These are phyloP conservation scores for Galleria mellonella DNA, from an alignment of 1,140 invertebrate species.

Conservation along the genomic window DNA sequence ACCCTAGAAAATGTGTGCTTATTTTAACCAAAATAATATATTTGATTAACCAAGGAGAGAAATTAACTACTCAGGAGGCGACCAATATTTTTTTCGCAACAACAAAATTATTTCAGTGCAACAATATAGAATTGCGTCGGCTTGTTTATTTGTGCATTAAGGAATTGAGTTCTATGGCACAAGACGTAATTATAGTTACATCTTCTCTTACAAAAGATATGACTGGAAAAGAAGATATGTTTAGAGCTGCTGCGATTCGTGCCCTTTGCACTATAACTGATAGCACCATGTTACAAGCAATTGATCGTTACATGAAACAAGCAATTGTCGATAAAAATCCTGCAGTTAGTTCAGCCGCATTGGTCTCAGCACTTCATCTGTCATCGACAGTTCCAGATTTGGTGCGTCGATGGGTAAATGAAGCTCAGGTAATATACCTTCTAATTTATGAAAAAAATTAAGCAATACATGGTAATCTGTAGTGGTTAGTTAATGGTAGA, in stretches of 20 bases:
- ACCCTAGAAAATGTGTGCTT: constrained; percentile 95
- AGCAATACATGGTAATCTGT: not conserved
- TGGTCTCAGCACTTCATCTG: constrained; percentile 93
- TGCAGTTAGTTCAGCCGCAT: constrained; percentile 95
- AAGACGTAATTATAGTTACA: constrained; percentile 99
- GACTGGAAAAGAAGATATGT: constrained; percentile 98
- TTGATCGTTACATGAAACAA: constrained; percentile 99
- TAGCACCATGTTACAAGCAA: constrained; percentile 95
- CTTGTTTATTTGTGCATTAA: constrained; percentile 99
- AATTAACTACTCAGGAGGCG: constrained; percentile 93
- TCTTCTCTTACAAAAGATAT: constrained; percentile 99
- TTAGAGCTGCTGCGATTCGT: constrained; percentile 95
- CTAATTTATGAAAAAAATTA: not conserved
- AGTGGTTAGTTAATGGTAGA: no score
- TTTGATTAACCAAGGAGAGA: constrained; percentile 95
- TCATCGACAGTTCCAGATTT: constrained; percentile 91
- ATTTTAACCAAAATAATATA: constrained; percentile 98
- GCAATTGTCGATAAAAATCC: constrained; percentile 98
- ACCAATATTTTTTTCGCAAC: constrained; percentile 99
- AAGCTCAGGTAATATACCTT: constrained; percentile 87
- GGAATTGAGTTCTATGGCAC: constrained; percentile 94
- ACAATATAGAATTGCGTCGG: constrained; percentile 94
- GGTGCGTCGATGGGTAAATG: constrained; percentile 98
- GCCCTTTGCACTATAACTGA: constrained; percentile 98
- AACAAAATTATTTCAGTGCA: constrained; percentile 98